Percentiles rank a stretch among this genome's conserved stretches.
These are phyloP conservation scores for Cancer borealis DNA, from an alignment of 2,888 invertebrate species.

Conservation along the genomic window DNA sequence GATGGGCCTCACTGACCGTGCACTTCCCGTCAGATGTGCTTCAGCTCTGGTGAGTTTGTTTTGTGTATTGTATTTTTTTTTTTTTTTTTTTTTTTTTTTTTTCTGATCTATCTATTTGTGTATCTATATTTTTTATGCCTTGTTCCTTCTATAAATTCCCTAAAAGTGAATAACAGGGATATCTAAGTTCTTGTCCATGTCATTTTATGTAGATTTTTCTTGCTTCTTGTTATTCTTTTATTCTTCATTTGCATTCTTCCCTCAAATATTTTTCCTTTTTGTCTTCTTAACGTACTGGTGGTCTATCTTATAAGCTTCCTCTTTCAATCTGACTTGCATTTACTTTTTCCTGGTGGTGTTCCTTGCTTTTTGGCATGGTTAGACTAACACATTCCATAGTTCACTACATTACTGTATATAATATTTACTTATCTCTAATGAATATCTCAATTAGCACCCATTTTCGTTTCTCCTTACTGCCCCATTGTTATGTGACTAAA, in stretches of 20 bases:
- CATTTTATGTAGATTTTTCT: not conserved
- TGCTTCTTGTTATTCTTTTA: not conserved
- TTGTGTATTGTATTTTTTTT: not conserved
- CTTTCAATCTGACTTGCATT: not conserved
- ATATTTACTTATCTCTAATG: not conserved
- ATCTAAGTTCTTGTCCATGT: not conserved
- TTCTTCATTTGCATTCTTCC: not conserved
- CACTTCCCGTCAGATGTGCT: slow-evolving; percentile 94
- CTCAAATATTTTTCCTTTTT: not conserved
- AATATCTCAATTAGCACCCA: not conserved
- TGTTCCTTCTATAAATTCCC: not conserved
- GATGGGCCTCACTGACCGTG: slow-evolving; percentile 93
- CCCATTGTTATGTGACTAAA: not conserved
- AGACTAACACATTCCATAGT: not conserved
- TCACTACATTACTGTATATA: not conserved
- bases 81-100: not conserved
- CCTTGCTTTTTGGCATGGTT: too few species aligned
- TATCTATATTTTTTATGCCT: not conserved
- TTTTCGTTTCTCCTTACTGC: not conserved
- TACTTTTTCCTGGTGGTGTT: too few species aligned
- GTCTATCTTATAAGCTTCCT: not conserved
- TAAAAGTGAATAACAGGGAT: not conserved
- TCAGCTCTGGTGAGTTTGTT: slow-evolving; percentile 86
- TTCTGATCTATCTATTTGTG: not conserved
- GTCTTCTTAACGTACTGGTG: not conserved